These are phyloP conservation scores for Bufo gargarizans DNA, from an alignment of 2,113 vertebrate genomes.

Conservation along the genomic window DNA sequence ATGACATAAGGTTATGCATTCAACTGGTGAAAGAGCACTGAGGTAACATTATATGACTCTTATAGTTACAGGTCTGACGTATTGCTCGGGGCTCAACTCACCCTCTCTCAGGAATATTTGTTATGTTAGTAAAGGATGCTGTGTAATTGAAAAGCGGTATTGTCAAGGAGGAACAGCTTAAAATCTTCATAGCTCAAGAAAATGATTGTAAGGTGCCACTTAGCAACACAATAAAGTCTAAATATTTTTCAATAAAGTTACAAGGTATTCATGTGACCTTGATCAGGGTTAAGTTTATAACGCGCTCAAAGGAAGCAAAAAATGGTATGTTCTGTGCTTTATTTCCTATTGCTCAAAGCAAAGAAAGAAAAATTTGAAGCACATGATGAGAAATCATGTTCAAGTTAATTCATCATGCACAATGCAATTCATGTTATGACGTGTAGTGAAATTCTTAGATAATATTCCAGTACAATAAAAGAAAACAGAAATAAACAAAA, in stretches of 20 bases:
- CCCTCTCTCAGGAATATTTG: not conserved
- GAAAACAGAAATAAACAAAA: too few relatives aligned
- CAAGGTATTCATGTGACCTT: too few relatives aligned
- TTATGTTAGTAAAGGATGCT: not conserved
- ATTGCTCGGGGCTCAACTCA: conserved; percentile 18
- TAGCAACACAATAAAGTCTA: not conserved
- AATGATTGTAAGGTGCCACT: not conserved
- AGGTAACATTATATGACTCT: conserved; percentile 30
- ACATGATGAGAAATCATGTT: not conserved
- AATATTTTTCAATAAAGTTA: not conserved
- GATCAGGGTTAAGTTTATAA: not conserved
- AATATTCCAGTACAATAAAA: too few relatives aligned
- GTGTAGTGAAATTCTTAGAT: too few relatives aligned
- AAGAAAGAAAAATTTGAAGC: not conserved
- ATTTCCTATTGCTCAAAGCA: not conserved
- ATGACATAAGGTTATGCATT: not conserved
- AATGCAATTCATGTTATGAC: too few relatives aligned
- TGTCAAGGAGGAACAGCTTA: not conserved
- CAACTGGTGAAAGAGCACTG: not conserved
- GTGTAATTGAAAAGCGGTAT: not conserved
- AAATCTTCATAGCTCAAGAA: not conserved
- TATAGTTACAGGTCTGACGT: conserved; percentile 14
- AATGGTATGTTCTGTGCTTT: not conserved
- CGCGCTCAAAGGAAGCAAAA: not conserved
- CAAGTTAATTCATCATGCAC: too few relatives aligned